A percentile compares a stretch with the other conserved stretches of the same genome.
These are phyloP conservation scores for Lipotes vexillifer DNA, from an alignment of 2,113 vertebrate species.

Conservation along the genomic window DNA sequence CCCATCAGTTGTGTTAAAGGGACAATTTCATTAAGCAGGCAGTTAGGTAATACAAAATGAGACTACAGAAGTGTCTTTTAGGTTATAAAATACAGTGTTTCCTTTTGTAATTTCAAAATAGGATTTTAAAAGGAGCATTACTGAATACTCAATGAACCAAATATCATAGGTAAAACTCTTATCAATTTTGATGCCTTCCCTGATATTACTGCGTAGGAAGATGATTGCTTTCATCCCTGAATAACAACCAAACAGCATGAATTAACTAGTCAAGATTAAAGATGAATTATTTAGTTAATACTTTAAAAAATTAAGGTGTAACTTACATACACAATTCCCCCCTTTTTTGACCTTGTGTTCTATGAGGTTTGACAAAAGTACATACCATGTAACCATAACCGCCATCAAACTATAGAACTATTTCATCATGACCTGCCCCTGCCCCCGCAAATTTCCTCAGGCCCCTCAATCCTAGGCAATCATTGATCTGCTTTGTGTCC, in stretches of 20 bases:
- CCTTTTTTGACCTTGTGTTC: background rate
- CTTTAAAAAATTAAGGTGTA: background rate
- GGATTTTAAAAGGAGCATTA: background rate
- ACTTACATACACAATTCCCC: background rate
- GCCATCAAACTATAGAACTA: background rate
- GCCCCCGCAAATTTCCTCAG: background rate
- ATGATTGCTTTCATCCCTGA: background rate
- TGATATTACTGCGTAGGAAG: background rate
- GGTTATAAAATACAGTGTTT: background rate
- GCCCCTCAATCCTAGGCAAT: background rate
- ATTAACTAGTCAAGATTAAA: background rate
- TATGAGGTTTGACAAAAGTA: background rate
- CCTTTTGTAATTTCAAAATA: background rate
- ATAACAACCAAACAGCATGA: background rate
- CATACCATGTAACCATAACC: background rate
- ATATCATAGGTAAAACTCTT: background rate
- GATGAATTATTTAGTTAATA: background rate
- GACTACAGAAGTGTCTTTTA: background rate
- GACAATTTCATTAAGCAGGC: background rate
- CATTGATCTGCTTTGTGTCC: background rate
- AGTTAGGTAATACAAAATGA: background rate
- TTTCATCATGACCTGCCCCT: background rate
- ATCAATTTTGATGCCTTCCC: background rate
- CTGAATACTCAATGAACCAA: background rate
- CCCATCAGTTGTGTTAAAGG: background rate